Evolutionary conservation across 2,888 invertebrate genomes (phyloP), one percentile per base, ranked within the genome.

Genomic region (Melangyna quadrimaculata): DNA sequence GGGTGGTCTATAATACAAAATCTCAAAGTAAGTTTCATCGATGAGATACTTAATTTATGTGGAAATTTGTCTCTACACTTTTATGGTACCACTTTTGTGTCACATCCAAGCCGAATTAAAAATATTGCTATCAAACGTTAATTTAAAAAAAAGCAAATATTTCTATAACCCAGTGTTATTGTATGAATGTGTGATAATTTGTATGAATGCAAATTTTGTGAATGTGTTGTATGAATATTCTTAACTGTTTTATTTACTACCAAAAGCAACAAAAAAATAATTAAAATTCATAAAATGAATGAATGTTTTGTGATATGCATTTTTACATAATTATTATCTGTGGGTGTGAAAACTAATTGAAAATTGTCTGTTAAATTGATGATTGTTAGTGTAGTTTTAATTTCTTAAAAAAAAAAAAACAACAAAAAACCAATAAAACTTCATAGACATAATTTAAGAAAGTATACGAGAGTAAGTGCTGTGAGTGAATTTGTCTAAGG

Each of bases 251-350:
- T 27, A 29, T 29, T 35, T 65, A 8, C 14, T 81, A 78, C 24
- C 57, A 14, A 65, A 43, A 40, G 6, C 37, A 37, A 37, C 40
- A 35, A 35, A 0, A 10, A 35, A 35, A 3, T 3, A 17, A 43
- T 17, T 4, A 12, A 43, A 57, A 51, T 71, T 78, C 83, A 84
- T 84, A 37, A 71, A 79, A 84, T 71, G 75, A 69, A 79, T 75
- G 71, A 77, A 40, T 70, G 37, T 40, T 51, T 55, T 43, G 83
- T 84, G 83, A 84, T 79, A 71, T 75, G 65, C 65, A 84, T 75
- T 74, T 84, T 71, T 45, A 71, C 48, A 78, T n/a, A n/a, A n/a
- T 78, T 61, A 79, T 32, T 35, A 57, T 48, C 48, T 24, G 19
- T 22, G 40, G 61, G 53, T 73, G 59, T 17, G 35, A 70, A 67